These are phyloP conservation scores for Seriola dumerili DNA, from an alignment of 2,113 vertebrate genomes.

Conservation along the genomic window DNA sequence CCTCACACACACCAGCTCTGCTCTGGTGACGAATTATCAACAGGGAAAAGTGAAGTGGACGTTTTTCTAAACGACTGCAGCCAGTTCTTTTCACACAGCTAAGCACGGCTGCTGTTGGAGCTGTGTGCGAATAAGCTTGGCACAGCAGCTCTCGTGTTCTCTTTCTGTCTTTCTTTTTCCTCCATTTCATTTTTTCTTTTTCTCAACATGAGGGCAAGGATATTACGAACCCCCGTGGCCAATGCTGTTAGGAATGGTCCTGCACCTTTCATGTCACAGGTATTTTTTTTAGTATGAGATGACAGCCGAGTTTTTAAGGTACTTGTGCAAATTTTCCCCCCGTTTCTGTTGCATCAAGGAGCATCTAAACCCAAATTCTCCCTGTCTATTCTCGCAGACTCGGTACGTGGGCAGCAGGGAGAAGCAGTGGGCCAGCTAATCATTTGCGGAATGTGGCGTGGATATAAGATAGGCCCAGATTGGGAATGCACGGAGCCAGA, in stretches of 20 bases:
- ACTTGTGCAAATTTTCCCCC: conserved; percentile 1
- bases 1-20: neutral
- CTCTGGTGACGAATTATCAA: conserved; percentile 34
- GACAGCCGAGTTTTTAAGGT: neutral
- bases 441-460: conserved; percentile 83
- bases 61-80: conserved; percentile 37
- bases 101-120: conserved; percentile 46
- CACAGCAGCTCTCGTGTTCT: conserved; percentile 26
- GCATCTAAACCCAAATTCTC: conserved; percentile 31
- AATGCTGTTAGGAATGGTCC: neutral
- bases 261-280: neutral
- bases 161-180: conserved; percentile 3
- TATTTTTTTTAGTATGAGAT: neutral
- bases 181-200: conserved; percentile 1
- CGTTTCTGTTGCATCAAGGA: conserved; percentile 20
- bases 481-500: conserved; percentile 83
- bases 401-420: conserved; percentile 69
- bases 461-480: conserved; percentile 86
- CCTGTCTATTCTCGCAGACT: conserved; percentile 52
- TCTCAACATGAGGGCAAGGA: neutral
- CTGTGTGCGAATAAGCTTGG: conserved; percentile 18
- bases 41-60: conserved; percentile 43
- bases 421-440: conserved; percentile 80
- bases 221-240: neutral
- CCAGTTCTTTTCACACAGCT: conserved; percentile 47